Conservation (phyloP, 2,888 invertebrate genomes). For the Drosophila mettleri region DNA sequence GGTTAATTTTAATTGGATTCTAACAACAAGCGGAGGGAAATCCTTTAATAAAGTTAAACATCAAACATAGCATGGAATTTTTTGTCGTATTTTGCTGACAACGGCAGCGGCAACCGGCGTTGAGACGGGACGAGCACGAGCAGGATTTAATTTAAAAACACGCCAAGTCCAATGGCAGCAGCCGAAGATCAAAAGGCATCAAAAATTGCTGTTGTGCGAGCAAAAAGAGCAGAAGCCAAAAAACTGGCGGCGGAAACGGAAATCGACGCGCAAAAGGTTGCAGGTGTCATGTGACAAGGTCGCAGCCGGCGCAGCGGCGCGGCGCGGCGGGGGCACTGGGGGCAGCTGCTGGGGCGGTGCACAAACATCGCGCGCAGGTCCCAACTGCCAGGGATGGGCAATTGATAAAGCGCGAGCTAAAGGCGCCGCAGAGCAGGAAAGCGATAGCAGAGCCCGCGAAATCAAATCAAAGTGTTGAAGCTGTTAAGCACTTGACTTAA, state of each 20-base stretch:
- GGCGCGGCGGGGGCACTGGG: not conserved
- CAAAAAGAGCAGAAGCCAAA: conserved; percentile 55
- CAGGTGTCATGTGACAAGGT: conserved; percentile 80
- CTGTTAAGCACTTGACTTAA: conserved; percentile 67
- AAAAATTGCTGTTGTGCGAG: conserved; percentile 60
- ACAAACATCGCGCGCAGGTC: conserved; percentile 33
- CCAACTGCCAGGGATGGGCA: conserved; percentile 28
- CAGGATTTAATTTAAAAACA: conserved; percentile 83
- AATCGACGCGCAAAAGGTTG: conserved; percentile 81
- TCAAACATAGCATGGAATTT: conserved; percentile 79
- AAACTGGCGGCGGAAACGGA: conserved; percentile 75
- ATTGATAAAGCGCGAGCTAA: conserved; percentile 67
- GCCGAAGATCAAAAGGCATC: conserved; percentile 79
- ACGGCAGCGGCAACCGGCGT: conserved; percentile 58
- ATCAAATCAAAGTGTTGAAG: conserved; percentile 82
- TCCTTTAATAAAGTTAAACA: conserved; percentile 82
- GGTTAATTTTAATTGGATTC: conserved; percentile 84
- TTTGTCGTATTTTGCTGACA: conserved; percentile 81
- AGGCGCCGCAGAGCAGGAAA: conserved; percentile 25
- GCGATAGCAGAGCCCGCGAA: conserved; percentile 44
- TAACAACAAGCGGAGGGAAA: conserved; percentile 58
- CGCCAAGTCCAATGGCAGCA: conserved; percentile 78
- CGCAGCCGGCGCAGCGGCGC: conserved; percentile 25
- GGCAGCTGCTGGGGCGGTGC: not conserved
- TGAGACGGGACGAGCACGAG: conserved; percentile 11